Evolutionary conservation across 64 coral and sea anemone genomes (phyloP), one percentile per base, ranked within the genome.

Genomic region (Astreopora myriophthalma): DNA sequence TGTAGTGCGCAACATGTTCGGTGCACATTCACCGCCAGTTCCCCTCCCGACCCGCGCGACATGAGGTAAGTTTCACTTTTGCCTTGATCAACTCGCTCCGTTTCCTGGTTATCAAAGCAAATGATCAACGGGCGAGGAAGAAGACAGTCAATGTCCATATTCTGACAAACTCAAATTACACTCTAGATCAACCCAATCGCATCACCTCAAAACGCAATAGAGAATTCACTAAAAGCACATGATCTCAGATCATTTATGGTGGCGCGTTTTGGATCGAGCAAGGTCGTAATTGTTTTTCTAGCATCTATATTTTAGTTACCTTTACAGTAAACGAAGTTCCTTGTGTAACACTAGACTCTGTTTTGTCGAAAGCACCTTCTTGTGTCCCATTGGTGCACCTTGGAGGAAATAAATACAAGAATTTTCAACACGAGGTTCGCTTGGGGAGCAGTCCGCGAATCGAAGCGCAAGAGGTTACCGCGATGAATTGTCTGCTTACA

Each of bases 391-490:
- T 83, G 1, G 31, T 64, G 34, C 79, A 83, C 79, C 79, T 83
- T 83, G 34, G 79, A 83, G 32, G 20, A 81, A 63, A 83, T 17
- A 83, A 64, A 63, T 34, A 80, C 34, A 57, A 83, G 16, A 83
- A 65, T 65, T 64, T 83, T 83, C 57, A 83, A 36, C 70, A 73
- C 70, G 79, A 62, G 79, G 17, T 81, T 83, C 79, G 25, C 32
- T 24, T 8, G 32, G 34, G 20, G 52, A 26, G 23, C 61, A 64
- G 30, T 34, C 1, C 76, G 76, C 39, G 22, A 42, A 76, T 48
- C 70, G 34, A 38, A 73, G 14, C 19, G 44, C 48, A 46, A 13
- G 20, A 49, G 46, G 74, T 20, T 32, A 5, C 4, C 29, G 30
- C 76, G 2, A 78, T 49, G 2, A 13, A 52, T 55, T 13, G 32